phyloP scores from a whole-genome alignment of 2,797 vertebrate genomes.

The Enoplosus armatus region DNA sequence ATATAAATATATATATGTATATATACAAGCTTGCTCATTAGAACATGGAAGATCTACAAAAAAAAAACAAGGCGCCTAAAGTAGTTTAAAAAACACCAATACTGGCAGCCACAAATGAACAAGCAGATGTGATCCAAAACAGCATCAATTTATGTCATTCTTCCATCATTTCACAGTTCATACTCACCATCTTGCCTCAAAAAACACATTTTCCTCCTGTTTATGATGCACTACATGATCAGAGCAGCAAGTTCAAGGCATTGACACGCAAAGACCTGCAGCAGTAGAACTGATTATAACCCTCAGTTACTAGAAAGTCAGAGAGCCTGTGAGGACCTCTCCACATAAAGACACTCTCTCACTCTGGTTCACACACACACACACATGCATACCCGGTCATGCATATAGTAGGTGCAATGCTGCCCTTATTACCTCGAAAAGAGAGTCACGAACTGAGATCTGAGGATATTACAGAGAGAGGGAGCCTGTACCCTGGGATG shows the following conservation, averaged over 20 bases:
- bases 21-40: too few species aligned
- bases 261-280: not conserved
- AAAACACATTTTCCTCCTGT: not conserved
- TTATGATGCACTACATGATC: not conserved
- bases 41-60: not conserved
- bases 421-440: slow-evolving; percentile 42
- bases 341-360: not conserved
- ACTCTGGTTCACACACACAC: slow-evolving; percentile 3
- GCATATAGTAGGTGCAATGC: not conserved
- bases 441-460: slow-evolving; percentile 34
- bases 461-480: slow-evolving; percentile 4
- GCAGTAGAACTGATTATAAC: not conserved
- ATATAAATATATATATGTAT: too few species aligned
- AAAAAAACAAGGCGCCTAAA: not conserved
- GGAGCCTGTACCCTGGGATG: slow-evolving; percentile 11
- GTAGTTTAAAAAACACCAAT: not conserved
- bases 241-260: not conserved
- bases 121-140: not conserved
- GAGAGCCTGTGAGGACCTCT: not conserved
- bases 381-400: not conserved
- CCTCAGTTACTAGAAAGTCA: not conserved
- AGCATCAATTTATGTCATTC: not conserved
- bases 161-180: too few species aligned
- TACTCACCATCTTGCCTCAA: not conserved
- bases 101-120: not conserved